phyloP scores from a whole-genome alignment of 2,888 invertebrate genomes.

The Lepidonotus clava region DNA sequence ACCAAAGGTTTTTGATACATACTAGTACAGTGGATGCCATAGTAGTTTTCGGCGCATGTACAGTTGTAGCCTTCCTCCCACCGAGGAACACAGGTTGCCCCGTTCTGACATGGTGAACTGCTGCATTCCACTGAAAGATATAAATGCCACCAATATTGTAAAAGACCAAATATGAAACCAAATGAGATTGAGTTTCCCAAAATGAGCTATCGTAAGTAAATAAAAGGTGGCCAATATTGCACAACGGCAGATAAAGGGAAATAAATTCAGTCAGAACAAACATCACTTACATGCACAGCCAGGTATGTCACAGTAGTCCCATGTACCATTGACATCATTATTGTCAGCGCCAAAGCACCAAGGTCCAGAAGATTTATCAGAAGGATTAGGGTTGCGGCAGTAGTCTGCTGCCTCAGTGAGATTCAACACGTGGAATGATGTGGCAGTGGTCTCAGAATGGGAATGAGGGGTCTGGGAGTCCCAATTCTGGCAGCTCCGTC shows the following conservation, averaged over 20 bases:
- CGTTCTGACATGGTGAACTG: conserved; percentile 24
- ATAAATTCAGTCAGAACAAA: not conserved
- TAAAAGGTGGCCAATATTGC: not conserved
- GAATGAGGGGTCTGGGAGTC: conserved; percentile 11
- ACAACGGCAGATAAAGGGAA: not conserved
- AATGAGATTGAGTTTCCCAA: not conserved
- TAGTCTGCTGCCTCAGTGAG: not conserved
- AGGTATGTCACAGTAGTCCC: conserved; percentile 24
- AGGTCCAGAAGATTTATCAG: not conserved
- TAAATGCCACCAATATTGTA: too few species aligned
- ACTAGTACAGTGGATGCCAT: conserved; percentile 36
- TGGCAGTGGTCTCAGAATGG: not conserved
- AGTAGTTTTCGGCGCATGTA: not conserved
- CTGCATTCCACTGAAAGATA: not conserved
- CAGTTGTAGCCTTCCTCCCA: conserved; percentile 45
- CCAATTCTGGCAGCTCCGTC: not conserved
- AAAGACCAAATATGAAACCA: not conserved
- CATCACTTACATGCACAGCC: conserved; percentile 8
- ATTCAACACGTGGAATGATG: not conserved
- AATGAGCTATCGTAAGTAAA: not conserved
- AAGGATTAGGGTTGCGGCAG: conserved; percentile 20
- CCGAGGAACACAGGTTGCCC: not conserved
- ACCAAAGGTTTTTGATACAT: too few species aligned
- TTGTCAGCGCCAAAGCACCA: not conserved
- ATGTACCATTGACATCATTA: not conserved